Percentiles rank a stretch among this genome's conserved stretches.
phyloP scores from a whole-genome alignment of 1,140 invertebrate genomes.

The Vanessa atalanta region DNA sequence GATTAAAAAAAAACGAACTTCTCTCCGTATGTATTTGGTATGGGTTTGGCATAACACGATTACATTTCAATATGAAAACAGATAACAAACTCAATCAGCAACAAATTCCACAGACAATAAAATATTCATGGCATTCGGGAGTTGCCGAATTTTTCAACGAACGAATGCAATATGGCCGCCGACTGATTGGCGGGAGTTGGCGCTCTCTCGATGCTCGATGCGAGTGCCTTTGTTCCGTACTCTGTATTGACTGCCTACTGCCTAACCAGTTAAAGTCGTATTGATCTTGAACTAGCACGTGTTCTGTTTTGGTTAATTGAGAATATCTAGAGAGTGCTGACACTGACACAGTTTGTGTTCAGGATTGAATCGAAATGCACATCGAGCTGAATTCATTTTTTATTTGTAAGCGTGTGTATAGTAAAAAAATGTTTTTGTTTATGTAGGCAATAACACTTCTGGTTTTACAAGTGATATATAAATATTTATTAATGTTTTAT shows the following conservation, averaged over 20 bases:
- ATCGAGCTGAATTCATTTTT: no score
- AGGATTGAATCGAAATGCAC: no score
- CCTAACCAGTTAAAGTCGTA: neutral
- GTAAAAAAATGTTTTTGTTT: no score
- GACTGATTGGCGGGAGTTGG: conserved; percentile 23
- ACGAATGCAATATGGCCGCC: conserved; percentile 19
- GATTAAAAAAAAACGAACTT: no score
- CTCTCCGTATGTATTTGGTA: no score
- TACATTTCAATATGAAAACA: conserved; percentile 5
- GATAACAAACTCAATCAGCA: conserved; percentile 12
- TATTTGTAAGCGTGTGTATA: no score
- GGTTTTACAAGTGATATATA: no score
- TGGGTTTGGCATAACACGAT: neutral
- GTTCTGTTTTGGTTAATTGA: neutral
- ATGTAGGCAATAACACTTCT: no score
- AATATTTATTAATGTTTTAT: no score
- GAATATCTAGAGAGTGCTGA: no score
- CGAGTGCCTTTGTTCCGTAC: conserved; percentile 1
- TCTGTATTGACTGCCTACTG: neutral
- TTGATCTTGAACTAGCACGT: conserved; percentile 1
- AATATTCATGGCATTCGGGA: conserved; percentile 23
- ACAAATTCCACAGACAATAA: conserved; percentile 22
- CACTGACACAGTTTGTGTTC: no score
- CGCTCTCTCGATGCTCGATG: neutral
- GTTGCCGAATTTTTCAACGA: conserved; percentile 18